Evolutionary conservation across 2,797 vertebrate genomes (phyloP).

Genomic region (Diplodus sargus): DNA sequence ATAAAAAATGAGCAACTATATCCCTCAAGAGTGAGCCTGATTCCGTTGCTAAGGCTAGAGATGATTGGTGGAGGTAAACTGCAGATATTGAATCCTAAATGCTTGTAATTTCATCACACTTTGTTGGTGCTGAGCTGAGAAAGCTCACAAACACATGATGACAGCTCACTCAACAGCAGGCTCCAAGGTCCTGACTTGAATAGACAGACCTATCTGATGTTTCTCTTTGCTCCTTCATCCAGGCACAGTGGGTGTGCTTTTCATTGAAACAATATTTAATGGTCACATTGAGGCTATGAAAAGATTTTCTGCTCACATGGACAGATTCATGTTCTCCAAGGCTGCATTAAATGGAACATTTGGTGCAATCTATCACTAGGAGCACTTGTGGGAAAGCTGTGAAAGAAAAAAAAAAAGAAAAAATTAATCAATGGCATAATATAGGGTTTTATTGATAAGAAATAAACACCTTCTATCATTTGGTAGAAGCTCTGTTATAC

Average conservation of each 20-base stretch:
- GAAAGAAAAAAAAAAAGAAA: neutral
- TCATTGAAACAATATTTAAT: slow-evolving; percentile 33
- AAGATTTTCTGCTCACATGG: slow-evolving; percentile 12
- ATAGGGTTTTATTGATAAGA: neutral
- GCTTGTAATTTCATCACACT: neutral
- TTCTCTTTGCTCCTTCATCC: slow-evolving; percentile 5
- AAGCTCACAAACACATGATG: neutral
- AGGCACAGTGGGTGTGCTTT: slow-evolving; percentile 9
- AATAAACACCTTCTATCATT: neutral
- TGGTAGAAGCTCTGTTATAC: neutral
- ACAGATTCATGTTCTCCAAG: neutral
- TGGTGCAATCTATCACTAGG: neutral
- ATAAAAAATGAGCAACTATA: slow-evolving; percentile 26
- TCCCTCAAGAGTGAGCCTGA: neutral
- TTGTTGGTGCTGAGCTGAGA: neutral
- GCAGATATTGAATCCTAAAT: slow-evolving; percentile 1
- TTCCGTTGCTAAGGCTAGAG: slow-evolving; percentile 6
- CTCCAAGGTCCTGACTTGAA: slow-evolving; percentile 17
- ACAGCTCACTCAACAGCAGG: slow-evolving; percentile 2
- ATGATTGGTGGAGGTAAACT: neutral
- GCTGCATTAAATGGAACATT: neutral
- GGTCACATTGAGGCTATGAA: slow-evolving; percentile 18
- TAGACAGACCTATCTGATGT: neutral
- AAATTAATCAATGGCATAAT: neutral
- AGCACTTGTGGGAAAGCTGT: neutral